These are phyloP conservation scores for Noctilio leporinus DNA, from an alignment of 2,113 vertebrate species.

Conservation along the genomic window DNA sequence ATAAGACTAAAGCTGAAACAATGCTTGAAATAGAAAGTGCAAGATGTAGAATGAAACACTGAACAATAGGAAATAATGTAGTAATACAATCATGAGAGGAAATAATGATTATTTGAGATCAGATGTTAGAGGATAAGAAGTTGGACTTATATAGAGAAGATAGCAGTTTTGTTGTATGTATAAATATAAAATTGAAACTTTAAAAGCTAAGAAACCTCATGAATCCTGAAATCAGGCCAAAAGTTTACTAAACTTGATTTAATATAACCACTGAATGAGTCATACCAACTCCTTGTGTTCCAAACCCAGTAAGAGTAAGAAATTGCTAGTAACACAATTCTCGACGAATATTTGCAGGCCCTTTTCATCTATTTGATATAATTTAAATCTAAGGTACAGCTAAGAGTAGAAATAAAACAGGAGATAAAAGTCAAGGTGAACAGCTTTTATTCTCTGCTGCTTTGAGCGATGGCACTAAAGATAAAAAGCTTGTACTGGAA, in stretches of 20 bases:
- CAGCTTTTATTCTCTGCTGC: constrained; percentile 17
- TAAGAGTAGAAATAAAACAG: constrained; percentile 18
- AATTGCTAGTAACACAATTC: constrained; percentile 25
- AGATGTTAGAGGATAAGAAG: neutral
- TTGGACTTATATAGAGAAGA: neutral
- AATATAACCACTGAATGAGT: constrained; percentile 42
- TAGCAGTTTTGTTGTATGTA: neutral
- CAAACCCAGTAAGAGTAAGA: constrained; percentile 15
- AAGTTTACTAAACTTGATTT: constrained; percentile 56
- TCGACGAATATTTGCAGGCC: neutral
- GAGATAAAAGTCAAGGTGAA: neutral
- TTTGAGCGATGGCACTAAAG: neutral
- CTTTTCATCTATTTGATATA: constrained; percentile 29
- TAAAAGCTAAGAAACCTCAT: neutral
- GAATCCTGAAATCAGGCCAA: constrained; percentile 32
- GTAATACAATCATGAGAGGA: neutral
- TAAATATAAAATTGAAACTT: neutral
- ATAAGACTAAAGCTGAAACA: neutral
- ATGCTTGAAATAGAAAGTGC: neutral
- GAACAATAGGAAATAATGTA: neutral
- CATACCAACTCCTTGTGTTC: neutral
- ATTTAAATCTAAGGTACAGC: constrained; percentile 4
- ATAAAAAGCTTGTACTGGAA: neutral
- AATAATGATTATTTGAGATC: neutral
- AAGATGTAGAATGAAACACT: neutral